Evolutionary conservation across 2,888 invertebrate species (phyloP).

Genomic region (Caenorhabditis doughertyi): DNA sequence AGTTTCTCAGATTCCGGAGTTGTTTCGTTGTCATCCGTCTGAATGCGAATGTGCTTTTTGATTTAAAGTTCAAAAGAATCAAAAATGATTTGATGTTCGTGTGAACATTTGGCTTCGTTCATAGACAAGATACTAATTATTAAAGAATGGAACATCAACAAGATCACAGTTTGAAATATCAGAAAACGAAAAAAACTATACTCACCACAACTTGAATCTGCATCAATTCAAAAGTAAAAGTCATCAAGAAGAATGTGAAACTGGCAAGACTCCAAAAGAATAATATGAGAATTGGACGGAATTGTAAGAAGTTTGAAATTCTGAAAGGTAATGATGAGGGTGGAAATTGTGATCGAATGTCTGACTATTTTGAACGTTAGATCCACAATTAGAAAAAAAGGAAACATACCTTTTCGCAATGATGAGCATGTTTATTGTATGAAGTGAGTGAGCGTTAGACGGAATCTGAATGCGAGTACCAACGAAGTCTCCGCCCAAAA

Average conservation of each 20-base stretch:
- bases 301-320: slow-evolving; percentile 54
- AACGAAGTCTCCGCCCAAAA: slow-evolving; percentile 17
- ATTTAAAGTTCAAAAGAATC: background rate
- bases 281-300: slow-evolving; percentile 45
- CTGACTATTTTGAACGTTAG: no score
- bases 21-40: slow-evolving; percentile 21
- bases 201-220: slow-evolving; percentile 35
- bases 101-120: background rate
- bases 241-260: slow-evolving; percentile 45
- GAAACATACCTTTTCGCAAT: slow-evolving; percentile 39
- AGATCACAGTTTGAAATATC: background rate
- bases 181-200: background rate
- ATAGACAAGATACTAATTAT: background rate
- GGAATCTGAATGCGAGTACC: background rate
- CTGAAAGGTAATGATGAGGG: slow-evolving; percentile 20
- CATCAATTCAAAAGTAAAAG: slow-evolving; percentile 33
- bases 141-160: background rate
- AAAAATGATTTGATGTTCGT: background rate
- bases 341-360: background rate
- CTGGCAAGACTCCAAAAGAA: slow-evolving; percentile 51
- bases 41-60: background rate
- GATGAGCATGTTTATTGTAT: slow-evolving; percentile 34
- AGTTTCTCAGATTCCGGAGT: background rate
- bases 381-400: background rate
- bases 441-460: background rate